A percentile compares a stretch with the other conserved stretches of the same genome.
Evolutionary conservation across 23 tunicate genomes (phyloP).

Genomic region (Styela plicata): DNA sequence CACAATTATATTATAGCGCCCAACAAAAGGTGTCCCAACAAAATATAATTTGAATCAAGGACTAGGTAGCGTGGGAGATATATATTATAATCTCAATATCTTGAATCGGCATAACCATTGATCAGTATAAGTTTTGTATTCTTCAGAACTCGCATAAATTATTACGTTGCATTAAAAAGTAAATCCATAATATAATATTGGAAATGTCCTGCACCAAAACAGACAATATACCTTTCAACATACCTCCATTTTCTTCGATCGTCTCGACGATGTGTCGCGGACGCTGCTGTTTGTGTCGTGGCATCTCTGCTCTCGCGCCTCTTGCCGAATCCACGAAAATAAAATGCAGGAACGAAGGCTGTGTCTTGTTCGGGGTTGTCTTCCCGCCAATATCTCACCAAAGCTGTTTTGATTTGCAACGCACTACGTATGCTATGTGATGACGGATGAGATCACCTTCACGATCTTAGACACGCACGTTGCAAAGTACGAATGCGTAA

Average conservation of each 20-base stretch:
- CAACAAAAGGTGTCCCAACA: no score
- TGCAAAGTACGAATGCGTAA: slow-evolving; percentile 4
- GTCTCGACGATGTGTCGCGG: slow-evolving; percentile 70
- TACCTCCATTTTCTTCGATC: slow-evolving; percentile 5
- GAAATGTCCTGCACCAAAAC: no score
- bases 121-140: no score
- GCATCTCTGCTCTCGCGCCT: slow-evolving; percentile 38
- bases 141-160: no score
- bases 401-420: background rate
- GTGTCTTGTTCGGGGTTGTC: background rate
- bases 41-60: no score
- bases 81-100: no score
- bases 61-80: no score
- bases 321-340: background rate
- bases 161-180: no score
- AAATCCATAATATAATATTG: no score
- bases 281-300: slow-evolving; percentile 78
- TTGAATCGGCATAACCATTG: no score
- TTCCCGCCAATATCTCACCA: background rate
- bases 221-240: no score
- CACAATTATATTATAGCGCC: no score
- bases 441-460: background rate
- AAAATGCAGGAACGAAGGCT: background rate
- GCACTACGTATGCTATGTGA: background rate
- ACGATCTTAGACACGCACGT: slow-evolving; percentile 3